Base-by-base conservation (phyloP, 2,113 vertebrate genomes). In the Rattus rattus region DNA sequence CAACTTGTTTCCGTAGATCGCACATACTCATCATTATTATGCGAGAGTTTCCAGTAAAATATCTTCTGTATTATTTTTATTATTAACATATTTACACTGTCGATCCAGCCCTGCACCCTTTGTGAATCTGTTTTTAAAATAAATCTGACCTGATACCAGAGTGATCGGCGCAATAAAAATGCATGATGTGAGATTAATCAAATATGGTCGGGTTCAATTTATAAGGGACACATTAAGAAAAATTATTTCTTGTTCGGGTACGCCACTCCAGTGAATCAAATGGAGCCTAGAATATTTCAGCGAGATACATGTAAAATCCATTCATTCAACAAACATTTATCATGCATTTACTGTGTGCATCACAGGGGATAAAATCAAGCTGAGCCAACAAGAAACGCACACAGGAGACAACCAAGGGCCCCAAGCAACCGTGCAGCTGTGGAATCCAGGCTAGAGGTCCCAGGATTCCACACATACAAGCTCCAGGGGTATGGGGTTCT, bases 211-310 rank as follows among this genome's bases (percentile, higher is more conserved):
- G 94, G 96, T 97, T 98, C 97, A 97, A 97, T 98, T 97, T 98
- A 97, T 98, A 98, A 98, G 97, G 97, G 97, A 97, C 97, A 97
- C 97, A 98, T 98, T 98, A 98, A 97, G 97, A 98, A 98, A 97
- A 98, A 98, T 98, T 98, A 98, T 98, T 98, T 98, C 97, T 97
- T 98, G 93, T 97, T 97, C 61, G 93, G 97, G 93, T 97, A 96
- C 96, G 97, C 94, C 96, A 98, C 96, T 97, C 97, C 96, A 97
- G 97, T 97, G 97, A 98, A 97, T 97, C 97, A 98, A 96, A 97
- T 67, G 88, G 97, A 96, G 85, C 93, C 93, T 97, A 19, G 16
- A 97, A 97, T 96, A 98, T 97, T 97, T 98, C 97, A 98, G 97
- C 84, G 95, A 98, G 97, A 97, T 97, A 98, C 97, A 98, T 97